Evolutionary conservation across 2,888 invertebrate genomes (phyloP), one percentile per base, ranked within the genome.

Genomic region (Formica aserva): DNA sequence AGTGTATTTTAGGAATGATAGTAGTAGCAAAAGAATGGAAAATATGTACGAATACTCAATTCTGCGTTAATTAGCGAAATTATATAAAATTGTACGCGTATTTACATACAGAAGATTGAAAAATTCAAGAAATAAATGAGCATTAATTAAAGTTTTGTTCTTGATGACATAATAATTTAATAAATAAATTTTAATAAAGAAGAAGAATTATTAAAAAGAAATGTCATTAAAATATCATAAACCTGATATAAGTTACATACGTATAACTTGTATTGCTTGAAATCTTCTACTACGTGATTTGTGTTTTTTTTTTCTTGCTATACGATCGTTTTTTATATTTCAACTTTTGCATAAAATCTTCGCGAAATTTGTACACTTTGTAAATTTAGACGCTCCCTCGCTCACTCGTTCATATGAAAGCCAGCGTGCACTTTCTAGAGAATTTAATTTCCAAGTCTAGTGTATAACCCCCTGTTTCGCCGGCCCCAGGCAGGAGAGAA

Each of bases 381-480:
- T 66, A 66, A 69, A 75, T 76, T 32, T n/a, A 45, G 26, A 66
- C 29, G 32, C 32, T 29, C 9, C 32, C n/a, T 52, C 1, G 8
- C n/a, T 55, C 82, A 18, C 66, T 57, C 60, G 41, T n/a, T 22
- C 32, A 48, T 62, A 52, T 71, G 69, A 78, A 66, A 80, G 13
- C 9, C 45, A 18, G 0, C 55, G 41, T 41, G 29, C 22, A 11
- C n/a, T 38, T 41, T 74, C 35, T 35, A 83, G 80, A 85, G 85
- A 89, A 89, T 89, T 89, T 89, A 82, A 87, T 89, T 88, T 82
- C 76, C 35, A 85, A 74, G 83, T 82, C 77, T 82, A 72, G 45
- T 35, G 18, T 18, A 15, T 45, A 55, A 38, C 38, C 22, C 32
- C 55, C 55, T 41, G 76, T 60, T 76, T 76, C 66, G 15, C 65